These are phyloP conservation scores for Kryptolebias marmoratus DNA, from an alignment of 2,113 vertebrate species.

Conservation along the genomic window DNA sequence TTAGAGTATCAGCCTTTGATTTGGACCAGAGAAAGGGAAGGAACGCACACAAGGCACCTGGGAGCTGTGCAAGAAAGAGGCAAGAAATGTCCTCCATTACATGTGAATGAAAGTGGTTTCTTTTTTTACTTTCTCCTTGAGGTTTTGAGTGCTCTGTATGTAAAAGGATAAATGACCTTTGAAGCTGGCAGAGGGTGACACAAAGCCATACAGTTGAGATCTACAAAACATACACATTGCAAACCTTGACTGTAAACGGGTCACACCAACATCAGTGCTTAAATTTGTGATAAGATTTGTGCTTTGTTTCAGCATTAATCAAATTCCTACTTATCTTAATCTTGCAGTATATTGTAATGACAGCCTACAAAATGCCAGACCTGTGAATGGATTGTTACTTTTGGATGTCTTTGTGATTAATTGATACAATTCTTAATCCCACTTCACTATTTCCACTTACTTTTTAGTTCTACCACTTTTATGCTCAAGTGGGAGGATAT, in stretches of 20 bases:
- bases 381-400: background rate
- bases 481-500: too few species aligned
- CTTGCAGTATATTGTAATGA: too few species aligned
- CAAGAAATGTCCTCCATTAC: conserved; percentile 51
- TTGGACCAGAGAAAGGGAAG: conserved; percentile 82
- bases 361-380: background rate
- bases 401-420: too few species aligned
- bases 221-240: background rate
- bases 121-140: conserved; percentile 45
- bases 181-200: conserved; percentile 19
- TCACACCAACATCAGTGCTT: background rate
- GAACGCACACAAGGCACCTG: conserved; percentile 67
- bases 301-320: background rate
- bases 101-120: conserved; percentile 51
- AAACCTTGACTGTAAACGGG: background rate
- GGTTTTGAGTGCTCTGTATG: conserved; percentile 25
- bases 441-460: too few species aligned
- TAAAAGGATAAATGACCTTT: conserved; percentile 27
- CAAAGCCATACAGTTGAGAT: conserved; percentile 19
- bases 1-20: conserved; percentile 82
- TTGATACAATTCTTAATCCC: too few species aligned
- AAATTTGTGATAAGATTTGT: background rate
- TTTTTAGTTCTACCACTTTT: too few species aligned
- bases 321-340: too few species aligned
- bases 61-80: conserved; percentile 70